These are phyloP conservation scores for Rynchops niger DNA, from an alignment of 2,113 vertebrate species.

Conservation along the genomic window DNA sequence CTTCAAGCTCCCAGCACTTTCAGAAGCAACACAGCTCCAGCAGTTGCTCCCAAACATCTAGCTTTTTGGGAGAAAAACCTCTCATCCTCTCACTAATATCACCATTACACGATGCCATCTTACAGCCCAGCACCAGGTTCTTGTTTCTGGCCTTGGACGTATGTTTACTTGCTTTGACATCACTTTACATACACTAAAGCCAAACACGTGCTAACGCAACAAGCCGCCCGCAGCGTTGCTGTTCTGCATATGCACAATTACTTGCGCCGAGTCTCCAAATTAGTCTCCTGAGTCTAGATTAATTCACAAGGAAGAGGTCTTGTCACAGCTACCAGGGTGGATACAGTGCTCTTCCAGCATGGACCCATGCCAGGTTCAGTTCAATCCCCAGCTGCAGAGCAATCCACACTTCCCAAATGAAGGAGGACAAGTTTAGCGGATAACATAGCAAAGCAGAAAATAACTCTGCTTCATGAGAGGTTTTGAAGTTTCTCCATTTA, in stretches of 20 bases:
- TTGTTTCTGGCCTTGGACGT: neutral
- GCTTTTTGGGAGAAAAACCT: neutral
- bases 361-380: neutral
- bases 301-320: neutral
- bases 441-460: conserved; percentile 22
- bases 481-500: neutral
- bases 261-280: neutral
- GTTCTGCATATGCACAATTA: neutral
- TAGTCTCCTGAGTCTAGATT: neutral
- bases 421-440: neutral
- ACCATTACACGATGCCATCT: fast-evolving
- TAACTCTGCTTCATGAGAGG: neutral
- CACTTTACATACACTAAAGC: neutral
- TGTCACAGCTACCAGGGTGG: neutral
- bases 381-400: neutral
- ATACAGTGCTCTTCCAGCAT: neutral
- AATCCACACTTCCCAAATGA: conserved; percentile 2
- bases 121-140: neutral
- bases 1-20: neutral
- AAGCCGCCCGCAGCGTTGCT: neutral
- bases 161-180: neutral
- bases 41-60: neutral
- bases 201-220: neutral
- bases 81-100: neutral
- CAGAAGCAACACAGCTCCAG: neutral